Percentiles rank a stretch among this genome's conserved stretches.
These are phyloP conservation scores for Mastacembelus armatus DNA, from an alignment of 2,797 vertebrate genomes.

Conservation along the genomic window DNA sequence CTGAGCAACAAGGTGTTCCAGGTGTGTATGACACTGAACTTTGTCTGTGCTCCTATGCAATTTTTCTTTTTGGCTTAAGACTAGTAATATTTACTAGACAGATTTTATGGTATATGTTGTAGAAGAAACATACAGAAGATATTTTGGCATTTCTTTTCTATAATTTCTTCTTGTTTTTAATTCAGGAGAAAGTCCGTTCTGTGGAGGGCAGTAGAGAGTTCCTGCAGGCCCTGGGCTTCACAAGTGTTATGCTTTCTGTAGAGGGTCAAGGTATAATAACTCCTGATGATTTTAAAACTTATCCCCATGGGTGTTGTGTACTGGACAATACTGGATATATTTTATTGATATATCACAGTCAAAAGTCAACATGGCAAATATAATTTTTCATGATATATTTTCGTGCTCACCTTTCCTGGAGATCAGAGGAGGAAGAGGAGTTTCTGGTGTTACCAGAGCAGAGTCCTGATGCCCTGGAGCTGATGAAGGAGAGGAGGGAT, in stretches of 20 bases:
- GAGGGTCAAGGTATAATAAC: conserved; percentile 87
- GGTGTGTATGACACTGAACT: conserved; percentile 72
- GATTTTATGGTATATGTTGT: neutral
- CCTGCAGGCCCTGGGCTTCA: conserved; percentile 92
- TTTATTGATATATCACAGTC: neutral
- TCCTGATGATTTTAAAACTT: neutral
- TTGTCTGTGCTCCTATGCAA: no score
- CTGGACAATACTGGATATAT: neutral
- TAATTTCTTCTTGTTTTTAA: neutral
- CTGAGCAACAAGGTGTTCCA: conserved; percentile 94
- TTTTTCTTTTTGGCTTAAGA: neutral
- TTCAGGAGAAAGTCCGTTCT: conserved; percentile 90
- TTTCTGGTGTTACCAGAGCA: conserved; percentile 88
- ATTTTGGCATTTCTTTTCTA: neutral
- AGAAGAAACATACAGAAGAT: neutral
- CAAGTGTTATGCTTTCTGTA: conserved; percentile 81
- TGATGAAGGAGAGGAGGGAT: conserved; percentile 84
- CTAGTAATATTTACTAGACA: neutral
- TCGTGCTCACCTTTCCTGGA: conserved; percentile 12
- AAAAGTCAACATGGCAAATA: neutral
- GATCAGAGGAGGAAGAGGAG: conserved; percentile 86
- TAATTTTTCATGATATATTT: neutral
- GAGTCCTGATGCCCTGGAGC: conserved; percentile 77
- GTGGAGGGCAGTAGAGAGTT: conserved; percentile 91
- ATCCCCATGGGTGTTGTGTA: neutral